Evolutionary conservation across 2,888 invertebrate species (phyloP), one percentile per base, ranked within the genome.

Genomic region (Leuctra nigra): DNA sequence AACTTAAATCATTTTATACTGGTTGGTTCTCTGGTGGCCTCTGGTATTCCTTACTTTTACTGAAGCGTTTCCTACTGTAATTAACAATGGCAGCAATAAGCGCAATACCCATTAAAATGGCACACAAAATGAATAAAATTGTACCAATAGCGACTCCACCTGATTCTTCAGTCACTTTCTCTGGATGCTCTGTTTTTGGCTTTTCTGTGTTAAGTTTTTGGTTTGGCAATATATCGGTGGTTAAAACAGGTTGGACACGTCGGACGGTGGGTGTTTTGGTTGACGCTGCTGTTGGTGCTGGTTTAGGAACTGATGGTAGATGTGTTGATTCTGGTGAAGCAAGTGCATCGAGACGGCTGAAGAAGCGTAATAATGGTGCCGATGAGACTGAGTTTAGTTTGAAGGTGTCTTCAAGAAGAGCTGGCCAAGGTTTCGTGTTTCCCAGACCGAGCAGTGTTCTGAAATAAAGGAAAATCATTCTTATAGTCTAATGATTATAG

Each of bases 371-470:
- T 0, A 81, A 65, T 1, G 75, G 73, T n/a, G 72, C 73, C 22
- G 76, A 72, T 62, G 77, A 75, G 9, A 80, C 65, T 1, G 75
- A 75, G 38, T 76, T 62, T 68, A 72, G 67, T 69, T 75, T 20
- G 72, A 77, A 70, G 55, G 77, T 65, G 61, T 77, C 76, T 39
- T 74, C 73, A 2, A 80, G 67, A 66, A 78, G 70, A 63, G 75
- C 75, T 22, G 74, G 71, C 76, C 79, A 78, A 36, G 72, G 67
- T 1, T 69, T 66, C 7, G 71, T 72, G 56, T 68, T 76, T 1
- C 76, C 77, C 68, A 73, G 65, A 1, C 78, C 80, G 70, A 80
- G 71, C 62, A 79, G 79, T 72, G 79, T 77, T 35, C 79, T 80
- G 68, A 20, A 75, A 75, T 53, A 61, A 41, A 53, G 54, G 58